Percentiles rank a stretch among this genome's conserved stretches.
phyloP scores from a whole-genome alignment of 1,140 invertebrate species.

The Ooceraea biroi region DNA sequence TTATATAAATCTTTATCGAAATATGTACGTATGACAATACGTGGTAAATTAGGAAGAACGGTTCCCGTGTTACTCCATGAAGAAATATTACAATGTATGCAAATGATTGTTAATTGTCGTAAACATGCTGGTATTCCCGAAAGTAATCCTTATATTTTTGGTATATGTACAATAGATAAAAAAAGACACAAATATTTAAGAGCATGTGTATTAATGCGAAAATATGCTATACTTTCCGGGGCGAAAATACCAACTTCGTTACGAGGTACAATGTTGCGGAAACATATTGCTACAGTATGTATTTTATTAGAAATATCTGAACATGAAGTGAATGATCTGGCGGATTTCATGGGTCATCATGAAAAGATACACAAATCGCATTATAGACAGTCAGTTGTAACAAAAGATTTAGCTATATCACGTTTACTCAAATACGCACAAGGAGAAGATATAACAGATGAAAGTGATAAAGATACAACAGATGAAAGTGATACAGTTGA shows the following conservation, averaged over 20 bases:
- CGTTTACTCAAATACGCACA: background rate
- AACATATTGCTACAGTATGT: conserved; percentile 2
- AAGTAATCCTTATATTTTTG: background rate
- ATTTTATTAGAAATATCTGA: conserved; percentile 12
- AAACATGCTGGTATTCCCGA: conserved; percentile 12
- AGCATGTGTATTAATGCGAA: too few relatives aligned
- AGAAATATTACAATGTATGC: conserved; percentile 1
- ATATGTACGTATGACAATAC: conserved; percentile 25
- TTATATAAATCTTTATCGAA: conserved; percentile 23
- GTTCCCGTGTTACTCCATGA: conserved; percentile 14
- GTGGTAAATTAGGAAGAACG: conserved; percentile 27
- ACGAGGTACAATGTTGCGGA: conserved; percentile 8
- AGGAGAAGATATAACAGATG: background rate
- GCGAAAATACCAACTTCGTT: background rate
- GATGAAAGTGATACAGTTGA: background rate
- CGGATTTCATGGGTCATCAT: too few relatives aligned
- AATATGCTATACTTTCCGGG: background rate
- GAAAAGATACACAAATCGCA: conserved; percentile 33
- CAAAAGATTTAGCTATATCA: conserved; percentile 11
- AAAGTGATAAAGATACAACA: too few relatives aligned
- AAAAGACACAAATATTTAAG: too few relatives aligned
- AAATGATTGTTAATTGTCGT: conserved; percentile 16
- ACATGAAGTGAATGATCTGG: conserved; percentile 1
- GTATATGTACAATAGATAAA: background rate
- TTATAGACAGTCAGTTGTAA: conserved; percentile 13